Evolutionary conservation across 1,140 invertebrate genomes (phyloP).

Genomic region (Drosophila prosaltans): DNA sequence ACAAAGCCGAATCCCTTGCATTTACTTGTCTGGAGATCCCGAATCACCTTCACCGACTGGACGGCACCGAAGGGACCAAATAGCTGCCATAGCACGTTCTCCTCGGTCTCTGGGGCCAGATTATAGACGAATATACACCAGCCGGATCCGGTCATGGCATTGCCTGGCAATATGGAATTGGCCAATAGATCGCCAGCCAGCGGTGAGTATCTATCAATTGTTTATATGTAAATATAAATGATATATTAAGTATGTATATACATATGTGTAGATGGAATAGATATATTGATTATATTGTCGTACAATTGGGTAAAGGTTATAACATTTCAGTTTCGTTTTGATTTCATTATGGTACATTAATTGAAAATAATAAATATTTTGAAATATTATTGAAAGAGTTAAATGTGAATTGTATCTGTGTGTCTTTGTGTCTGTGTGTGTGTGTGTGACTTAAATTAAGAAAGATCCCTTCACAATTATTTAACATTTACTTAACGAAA

Average conservation of each 20-base stretch:
- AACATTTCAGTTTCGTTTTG: neutral
- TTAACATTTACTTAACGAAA: neutral
- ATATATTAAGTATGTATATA: conserved; percentile 1
- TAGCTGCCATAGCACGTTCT: conserved; percentile 95
- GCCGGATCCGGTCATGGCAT: conserved; percentile 89
- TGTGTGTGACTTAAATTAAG: neutral
- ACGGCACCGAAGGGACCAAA: conserved; percentile 97
- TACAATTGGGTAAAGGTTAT: neutral
- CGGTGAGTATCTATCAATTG: conserved; percentile 85
- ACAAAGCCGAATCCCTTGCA: conserved; percentile 97
- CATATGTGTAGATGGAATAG: neutral
- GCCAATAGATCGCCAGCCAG: conserved; percentile 87
- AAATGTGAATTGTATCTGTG: neutral
- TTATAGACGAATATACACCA: conserved; percentile 98
- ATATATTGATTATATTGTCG: neutral
- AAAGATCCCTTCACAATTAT: neutral
- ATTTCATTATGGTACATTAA: conserved; percentile 1
- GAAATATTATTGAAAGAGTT: neutral
- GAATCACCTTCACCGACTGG: conserved; percentile 94
- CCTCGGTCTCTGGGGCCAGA: conserved; percentile 94
- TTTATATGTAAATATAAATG: conserved; percentile 18
- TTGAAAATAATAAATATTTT: neutral
- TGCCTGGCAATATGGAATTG: conserved; percentile 90
- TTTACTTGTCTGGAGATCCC: conserved; percentile 94
- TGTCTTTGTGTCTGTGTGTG: neutral